Percentiles rank a stretch among this genome's conserved stretches.
Evolutionary conservation across 2,888 invertebrate species (phyloP).

Genomic region (Ectobius pallidus): DNA sequence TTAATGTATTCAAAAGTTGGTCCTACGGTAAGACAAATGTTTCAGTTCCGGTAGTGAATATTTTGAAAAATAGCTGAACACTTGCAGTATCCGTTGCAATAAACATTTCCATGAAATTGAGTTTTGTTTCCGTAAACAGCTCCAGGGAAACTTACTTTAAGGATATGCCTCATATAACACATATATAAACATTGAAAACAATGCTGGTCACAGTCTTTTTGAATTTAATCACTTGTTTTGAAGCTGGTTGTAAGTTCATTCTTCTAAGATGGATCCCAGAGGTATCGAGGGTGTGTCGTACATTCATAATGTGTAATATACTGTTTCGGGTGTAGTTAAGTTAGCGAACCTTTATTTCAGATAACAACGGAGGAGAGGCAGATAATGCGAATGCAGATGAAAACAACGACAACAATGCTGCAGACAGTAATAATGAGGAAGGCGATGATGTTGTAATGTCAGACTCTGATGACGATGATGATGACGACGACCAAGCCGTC

Average conservation of each 20-base stretch:
- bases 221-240: too few relatives aligned
- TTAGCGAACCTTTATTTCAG: not conserved
- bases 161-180: too few relatives aligned
- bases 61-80: too few relatives aligned
- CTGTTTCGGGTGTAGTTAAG: not conserved
- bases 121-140: too few relatives aligned
- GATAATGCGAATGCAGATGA: not conserved
- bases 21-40: too few relatives aligned
- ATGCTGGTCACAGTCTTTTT: too few relatives aligned
- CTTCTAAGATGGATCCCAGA: not conserved
- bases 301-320: not conserved
- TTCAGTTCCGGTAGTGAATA: too few relatives aligned
- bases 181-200: too few relatives aligned
- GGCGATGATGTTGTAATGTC: not conserved
- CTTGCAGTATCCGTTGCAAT: too few relatives aligned
- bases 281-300: not conserved
- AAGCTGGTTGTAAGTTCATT: not conserved
- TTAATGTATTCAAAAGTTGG: too few relatives aligned
- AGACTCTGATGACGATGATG: not conserved
- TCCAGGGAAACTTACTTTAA: too few relatives aligned
- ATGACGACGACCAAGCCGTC: not conserved
- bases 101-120: too few relatives aligned
- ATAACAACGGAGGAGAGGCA: not conserved
- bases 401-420: not conserved
- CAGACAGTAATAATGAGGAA: constrained; percentile 19